phyloP scores from a whole-genome alignment of 2,113 vertebrate genomes.

The Sardina pilchardus region DNA sequence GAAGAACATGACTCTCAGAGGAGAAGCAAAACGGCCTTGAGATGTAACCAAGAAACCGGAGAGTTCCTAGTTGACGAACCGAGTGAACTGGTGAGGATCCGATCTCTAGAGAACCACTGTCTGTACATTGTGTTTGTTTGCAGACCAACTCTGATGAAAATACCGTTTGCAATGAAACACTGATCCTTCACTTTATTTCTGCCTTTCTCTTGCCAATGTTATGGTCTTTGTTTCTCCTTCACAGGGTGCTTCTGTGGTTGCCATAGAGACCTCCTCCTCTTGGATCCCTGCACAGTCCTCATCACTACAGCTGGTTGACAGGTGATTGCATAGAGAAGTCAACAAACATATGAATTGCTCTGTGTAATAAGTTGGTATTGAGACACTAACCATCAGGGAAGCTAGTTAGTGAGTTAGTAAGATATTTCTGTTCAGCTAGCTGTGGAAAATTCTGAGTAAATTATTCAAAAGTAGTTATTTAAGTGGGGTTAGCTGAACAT shows the following conservation, averaged over 20 bases:
- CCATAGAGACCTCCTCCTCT: slow-evolving; percentile 25
- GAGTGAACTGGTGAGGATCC: slow-evolving; percentile 54
- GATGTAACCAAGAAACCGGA: slow-evolving; percentile 35
- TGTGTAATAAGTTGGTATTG: neutral
- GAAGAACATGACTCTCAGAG: slow-evolving; percentile 54
- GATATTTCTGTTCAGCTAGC: no score
- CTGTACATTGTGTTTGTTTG: neutral
- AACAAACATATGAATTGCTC: neutral
- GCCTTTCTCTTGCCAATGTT: neutral
- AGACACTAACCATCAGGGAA: neutral
- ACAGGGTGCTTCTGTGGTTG: neutral
- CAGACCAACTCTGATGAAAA: neutral
- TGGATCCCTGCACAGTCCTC: slow-evolving; percentile 43
- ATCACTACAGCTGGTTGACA: slow-evolving; percentile 51
- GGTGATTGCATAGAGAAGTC: slow-evolving; percentile 23
- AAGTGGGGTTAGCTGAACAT: no score
- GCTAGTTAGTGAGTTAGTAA: neutral
- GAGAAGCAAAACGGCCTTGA: slow-evolving; percentile 61
- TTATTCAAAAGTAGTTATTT: no score
- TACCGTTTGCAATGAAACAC: neutral
- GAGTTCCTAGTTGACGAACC: slow-evolving; percentile 41
- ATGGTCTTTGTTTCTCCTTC: neutral
- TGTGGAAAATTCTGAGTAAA: no score
- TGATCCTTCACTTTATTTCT: neutral
- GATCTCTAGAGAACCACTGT: neutral